These are phyloP conservation scores for Babylonia areolata DNA, from an alignment of 1,140 invertebrate genomes.

Conservation along the genomic window DNA sequence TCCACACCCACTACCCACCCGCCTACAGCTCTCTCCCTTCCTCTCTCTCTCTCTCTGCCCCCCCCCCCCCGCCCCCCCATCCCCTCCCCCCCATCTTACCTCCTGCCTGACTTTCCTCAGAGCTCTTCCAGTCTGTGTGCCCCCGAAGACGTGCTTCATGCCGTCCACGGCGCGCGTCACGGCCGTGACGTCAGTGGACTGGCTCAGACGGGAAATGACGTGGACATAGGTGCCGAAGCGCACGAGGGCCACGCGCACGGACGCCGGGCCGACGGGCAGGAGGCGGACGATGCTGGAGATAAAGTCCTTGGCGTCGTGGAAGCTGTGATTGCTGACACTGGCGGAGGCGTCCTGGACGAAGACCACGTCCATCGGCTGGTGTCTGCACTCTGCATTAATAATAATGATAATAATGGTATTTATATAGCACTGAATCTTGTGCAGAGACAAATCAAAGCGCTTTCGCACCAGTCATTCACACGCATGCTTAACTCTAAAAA, in stretches of 20 bases:
- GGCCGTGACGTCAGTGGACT: slow-evolving; percentile 2
- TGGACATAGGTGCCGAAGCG: not conserved
- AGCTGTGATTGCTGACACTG: not conserved
- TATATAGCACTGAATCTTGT: no score
- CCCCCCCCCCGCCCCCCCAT: no score
- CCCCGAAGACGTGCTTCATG: not conserved
- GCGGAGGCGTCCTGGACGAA: not conserved
- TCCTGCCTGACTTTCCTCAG: not conserved
- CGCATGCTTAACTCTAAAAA: not conserved
- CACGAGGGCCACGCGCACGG: not conserved
- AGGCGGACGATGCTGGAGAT: not conserved
- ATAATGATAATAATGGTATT: no score
- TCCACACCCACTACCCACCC: no score
- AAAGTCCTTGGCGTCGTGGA: not conserved
- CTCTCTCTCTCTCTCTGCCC: no score
- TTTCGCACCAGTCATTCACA: not conserved
- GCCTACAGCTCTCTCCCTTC: no score
- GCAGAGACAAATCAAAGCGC: not conserved
- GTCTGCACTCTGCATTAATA: not conserved
- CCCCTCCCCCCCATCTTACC: no score
- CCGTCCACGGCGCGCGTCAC: not conserved
- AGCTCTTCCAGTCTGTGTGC: not conserved
- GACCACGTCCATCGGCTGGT: not conserved
- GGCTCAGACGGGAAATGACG: not conserved
- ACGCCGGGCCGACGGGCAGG: not conserved